Conservation (phyloP, 2,113 vertebrate species). For the Mixornis gularis region DNA sequence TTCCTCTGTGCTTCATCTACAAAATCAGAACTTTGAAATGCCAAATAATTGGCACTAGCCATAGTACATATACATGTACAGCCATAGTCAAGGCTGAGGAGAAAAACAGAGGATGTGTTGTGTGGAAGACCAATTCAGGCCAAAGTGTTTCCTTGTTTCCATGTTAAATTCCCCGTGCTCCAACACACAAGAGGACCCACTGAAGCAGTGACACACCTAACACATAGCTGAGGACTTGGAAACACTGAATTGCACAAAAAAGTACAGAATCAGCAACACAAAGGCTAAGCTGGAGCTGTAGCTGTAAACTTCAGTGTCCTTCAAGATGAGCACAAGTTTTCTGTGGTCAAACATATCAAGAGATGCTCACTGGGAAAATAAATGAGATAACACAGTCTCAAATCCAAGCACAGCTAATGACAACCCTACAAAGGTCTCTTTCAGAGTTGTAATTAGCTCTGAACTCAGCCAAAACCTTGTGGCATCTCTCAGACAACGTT, state of each 20-base stretch:
- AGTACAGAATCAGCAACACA: background rate
- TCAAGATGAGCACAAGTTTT: constrained; percentile 18
- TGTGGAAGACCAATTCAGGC: background rate
- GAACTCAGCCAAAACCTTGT: background rate
- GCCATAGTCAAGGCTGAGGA: background rate
- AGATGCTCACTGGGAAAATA: constrained; percentile 3
- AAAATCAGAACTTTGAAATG: background rate
- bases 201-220: background rate
- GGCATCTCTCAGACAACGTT: background rate
- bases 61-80: too few species aligned
- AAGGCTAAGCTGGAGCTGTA: background rate
- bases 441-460: background rate
- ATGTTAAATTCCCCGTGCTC: background rate
- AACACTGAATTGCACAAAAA: background rate
- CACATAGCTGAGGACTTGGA: background rate
- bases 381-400: constrained; percentile 9
- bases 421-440: background rate
- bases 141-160: background rate
- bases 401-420: constrained; percentile 1
- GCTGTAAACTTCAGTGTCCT: background rate
- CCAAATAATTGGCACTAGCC: background rate
- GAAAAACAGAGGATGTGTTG: background rate
- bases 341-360: background rate
- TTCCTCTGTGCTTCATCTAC: background rate
- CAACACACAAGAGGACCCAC: background rate